phyloP scores from a whole-genome alignment of 2,888 invertebrate species.

The Teleogryllus oceanicus region DNA sequence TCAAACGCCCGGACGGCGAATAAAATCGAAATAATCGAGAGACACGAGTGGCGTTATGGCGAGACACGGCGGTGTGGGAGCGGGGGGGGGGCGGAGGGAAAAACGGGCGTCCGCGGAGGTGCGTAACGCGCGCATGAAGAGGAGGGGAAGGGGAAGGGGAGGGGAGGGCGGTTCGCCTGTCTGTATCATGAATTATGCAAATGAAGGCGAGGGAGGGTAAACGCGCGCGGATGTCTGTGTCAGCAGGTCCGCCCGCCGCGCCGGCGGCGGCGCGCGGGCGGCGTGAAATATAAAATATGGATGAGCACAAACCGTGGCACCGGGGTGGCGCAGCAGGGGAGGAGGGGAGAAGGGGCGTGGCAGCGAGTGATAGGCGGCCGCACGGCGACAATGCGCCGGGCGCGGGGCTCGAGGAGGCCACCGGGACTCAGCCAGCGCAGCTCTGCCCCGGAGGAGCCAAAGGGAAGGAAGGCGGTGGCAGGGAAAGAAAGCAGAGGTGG shows the following conservation, averaged over 20 bases:
- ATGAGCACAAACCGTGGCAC: background rate
- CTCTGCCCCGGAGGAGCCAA: no score
- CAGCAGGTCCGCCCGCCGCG: background rate
- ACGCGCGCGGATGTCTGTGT: constrained; percentile 18
- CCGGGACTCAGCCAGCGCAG: no score
- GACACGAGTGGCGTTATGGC: background rate
- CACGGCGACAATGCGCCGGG: no score
- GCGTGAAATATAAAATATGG: constrained; percentile 12
- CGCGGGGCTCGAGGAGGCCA: no score
- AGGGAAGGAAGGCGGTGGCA: no score
- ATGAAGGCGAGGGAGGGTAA: background rate
- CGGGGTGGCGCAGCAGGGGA: background rate
- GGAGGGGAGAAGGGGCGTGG: no score
- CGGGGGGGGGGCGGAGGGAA: background rate
- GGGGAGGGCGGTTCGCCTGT: background rate
- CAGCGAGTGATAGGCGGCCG: no score
- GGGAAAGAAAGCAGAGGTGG: no score
- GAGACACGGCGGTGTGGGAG: background rate
- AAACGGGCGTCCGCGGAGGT: background rate
- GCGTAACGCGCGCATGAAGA: background rate
- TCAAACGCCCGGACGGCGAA: no score
- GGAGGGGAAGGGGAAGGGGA: background rate
- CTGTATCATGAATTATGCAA: constrained; percentile 18
- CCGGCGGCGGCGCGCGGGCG: background rate
- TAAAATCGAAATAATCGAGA: no score